Evolutionary conservation across 2,113 vertebrate genomes (phyloP).

Genomic region (Apodemus speciosus): DNA sequence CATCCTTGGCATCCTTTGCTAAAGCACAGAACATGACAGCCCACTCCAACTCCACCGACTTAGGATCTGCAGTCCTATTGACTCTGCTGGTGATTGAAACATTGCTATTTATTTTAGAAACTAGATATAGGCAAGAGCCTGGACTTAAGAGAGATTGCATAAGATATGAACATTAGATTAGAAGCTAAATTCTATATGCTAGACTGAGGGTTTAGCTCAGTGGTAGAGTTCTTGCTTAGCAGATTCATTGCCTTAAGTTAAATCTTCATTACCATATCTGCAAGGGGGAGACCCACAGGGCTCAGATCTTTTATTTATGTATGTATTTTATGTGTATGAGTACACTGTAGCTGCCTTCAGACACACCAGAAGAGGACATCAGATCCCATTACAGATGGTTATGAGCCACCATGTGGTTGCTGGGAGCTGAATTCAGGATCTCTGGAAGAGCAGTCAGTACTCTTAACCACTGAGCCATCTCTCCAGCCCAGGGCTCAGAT

Average conservation of each 20-base stretch:
- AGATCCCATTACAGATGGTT: too few species aligned
- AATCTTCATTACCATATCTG: background rate
- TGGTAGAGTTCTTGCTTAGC: background rate
- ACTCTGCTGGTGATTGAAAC: background rate
- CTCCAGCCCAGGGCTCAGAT: background rate
- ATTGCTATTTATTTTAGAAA: background rate
- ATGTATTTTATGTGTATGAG: too few species aligned
- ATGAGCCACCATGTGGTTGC: too few species aligned
- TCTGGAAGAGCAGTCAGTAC: too few species aligned
- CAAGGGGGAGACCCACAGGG: background rate
- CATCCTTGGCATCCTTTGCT: background rate
- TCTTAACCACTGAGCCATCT: too few species aligned
- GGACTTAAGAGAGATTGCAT: background rate
- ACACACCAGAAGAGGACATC: too few species aligned
- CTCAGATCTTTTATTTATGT: background rate
- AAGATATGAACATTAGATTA: slow-evolving; percentile 6
- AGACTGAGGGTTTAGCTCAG: background rate
- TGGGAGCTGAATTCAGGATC: too few species aligned
- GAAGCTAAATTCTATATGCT: background rate
- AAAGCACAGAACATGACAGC: background rate
- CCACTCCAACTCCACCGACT: background rate
- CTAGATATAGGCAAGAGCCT: background rate
- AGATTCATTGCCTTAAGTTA: background rate
- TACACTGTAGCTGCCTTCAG: too few species aligned
- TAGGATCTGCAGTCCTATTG: slow-evolving; percentile 4